Evolutionary conservation across 2,113 vertebrate genomes (phyloP).

Genomic region (Nothocercus julius): DNA sequence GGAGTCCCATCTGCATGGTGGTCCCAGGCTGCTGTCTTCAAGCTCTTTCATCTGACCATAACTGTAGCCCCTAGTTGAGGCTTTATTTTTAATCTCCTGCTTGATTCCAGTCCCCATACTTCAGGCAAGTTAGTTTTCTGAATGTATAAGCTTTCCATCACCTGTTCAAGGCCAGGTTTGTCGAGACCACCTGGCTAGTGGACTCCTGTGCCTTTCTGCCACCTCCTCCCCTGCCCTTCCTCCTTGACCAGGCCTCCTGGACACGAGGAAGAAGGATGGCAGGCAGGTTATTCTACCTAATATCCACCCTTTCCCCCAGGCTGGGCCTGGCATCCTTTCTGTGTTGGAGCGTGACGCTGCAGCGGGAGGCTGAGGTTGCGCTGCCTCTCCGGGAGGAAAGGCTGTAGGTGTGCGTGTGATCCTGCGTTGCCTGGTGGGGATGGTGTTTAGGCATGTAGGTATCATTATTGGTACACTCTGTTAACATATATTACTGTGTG

Average conservation of each 20-base stretch:
- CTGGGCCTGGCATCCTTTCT: not conserved
- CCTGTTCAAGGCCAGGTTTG: not conserved
- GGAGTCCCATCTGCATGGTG: not conserved
- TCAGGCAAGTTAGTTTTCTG: not conserved
- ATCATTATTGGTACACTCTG: slow-evolving; percentile 34
- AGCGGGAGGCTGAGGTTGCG: not conserved
- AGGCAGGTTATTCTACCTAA: not conserved
- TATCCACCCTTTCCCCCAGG: not conserved
- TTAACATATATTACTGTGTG: not conserved
- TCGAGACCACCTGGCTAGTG: not conserved
- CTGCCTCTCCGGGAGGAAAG: not conserved
- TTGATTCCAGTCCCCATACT: not conserved
- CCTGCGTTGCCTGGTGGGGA: not conserved
- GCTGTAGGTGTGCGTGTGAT: slow-evolving; percentile 24
- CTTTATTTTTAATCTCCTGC: not conserved
- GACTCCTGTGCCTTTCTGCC: not conserved
- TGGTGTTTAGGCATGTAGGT: slow-evolving; percentile 23
- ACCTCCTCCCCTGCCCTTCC: not conserved
- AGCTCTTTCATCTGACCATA: not conserved
- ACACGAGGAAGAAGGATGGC: not conserved
- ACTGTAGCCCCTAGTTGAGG: not conserved
- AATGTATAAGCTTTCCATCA: not conserved
- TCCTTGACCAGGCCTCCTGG: not conserved
- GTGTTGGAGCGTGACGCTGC: not conserved
- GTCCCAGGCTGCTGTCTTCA: not conserved